phyloP scores from a whole-genome alignment of 1,140 invertebrate species.

The Orussus abietinus region DNA sequence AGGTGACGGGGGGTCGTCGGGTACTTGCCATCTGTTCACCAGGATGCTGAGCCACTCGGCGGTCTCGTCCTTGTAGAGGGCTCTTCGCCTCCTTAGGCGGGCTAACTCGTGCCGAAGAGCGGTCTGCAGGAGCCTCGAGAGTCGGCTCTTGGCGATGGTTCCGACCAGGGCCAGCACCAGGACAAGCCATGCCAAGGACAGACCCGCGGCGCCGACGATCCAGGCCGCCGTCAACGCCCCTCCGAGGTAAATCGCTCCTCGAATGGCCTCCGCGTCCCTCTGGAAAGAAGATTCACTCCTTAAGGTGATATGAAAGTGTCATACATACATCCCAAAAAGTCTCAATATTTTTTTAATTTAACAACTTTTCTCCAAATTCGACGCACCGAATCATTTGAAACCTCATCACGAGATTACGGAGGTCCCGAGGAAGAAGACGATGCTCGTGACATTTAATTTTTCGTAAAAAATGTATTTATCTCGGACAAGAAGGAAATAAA shows the following conservation, averaged over 20 bases:
- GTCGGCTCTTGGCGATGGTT: slow-evolving; percentile 34
- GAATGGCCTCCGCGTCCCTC: slow-evolving; percentile 35
- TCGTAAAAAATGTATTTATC: too few species aligned
- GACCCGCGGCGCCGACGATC: slow-evolving; percentile 37
- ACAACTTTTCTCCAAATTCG: too few species aligned
- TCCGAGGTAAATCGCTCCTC: slow-evolving; percentile 31
- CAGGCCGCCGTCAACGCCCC: slow-evolving; percentile 33
- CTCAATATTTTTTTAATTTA: not conserved
- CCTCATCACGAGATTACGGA: too few species aligned
- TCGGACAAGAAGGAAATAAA: too few species aligned
- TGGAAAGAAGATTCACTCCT: slow-evolving; percentile 20
- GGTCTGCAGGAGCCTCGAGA: slow-evolving; percentile 34
- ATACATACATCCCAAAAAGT: too few species aligned
- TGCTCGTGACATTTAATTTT: too few species aligned
- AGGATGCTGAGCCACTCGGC: slow-evolving; percentile 58
- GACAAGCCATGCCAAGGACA: slow-evolving; percentile 45
- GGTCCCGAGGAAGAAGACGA: too few species aligned
- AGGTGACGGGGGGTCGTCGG: too few species aligned
- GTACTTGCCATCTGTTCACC: slow-evolving; percentile 54
- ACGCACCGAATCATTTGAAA: too few species aligned
- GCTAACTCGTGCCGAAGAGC: slow-evolving; percentile 41
- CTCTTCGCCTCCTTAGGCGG: slow-evolving; percentile 48
- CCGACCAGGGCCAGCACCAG: slow-evolving; percentile 37
- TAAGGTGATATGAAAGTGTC: too few species aligned
- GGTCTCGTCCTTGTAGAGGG: slow-evolving; percentile 53